Percentiles rank a stretch among this genome's conserved stretches.
Evolutionary conservation across 2,797 vertebrate genomes (phyloP).

Genomic region (Phoeniculus purpureus): DNA sequence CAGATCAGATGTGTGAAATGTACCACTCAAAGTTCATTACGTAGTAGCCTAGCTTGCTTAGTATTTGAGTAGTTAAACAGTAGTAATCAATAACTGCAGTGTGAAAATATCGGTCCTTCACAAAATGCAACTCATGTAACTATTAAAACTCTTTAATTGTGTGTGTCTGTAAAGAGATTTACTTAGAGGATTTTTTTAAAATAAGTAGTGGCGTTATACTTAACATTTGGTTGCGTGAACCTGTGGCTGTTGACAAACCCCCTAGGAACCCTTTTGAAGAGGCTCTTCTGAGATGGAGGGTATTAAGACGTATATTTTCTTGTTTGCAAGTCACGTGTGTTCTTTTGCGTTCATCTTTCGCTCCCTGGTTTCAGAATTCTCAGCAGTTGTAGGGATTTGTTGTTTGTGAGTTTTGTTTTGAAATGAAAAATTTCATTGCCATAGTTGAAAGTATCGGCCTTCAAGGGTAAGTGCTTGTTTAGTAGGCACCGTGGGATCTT

Average conservation of each 20-base stretch:
- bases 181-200: neutral
- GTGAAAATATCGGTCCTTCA: neutral
- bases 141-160: neutral
- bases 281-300: neutral
- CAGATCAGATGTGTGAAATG: neutral
- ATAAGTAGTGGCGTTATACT: neutral
- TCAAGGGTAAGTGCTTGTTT: neutral
- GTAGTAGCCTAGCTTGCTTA: neutral
- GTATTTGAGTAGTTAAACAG: neutral
- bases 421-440: neutral
- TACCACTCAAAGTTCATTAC: neutral
- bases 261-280: neutral
- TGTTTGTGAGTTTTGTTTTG: neutral
- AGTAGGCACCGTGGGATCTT: neutral
- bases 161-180: neutral
- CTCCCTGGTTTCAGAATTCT: neutral
- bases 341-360: neutral
- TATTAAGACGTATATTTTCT: neutral
- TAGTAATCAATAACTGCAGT: neutral
- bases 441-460: neutral
- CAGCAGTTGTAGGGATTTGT: neutral
- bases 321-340: neutral
- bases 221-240: neutral
- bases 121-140: neutral
- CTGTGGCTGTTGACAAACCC: neutral